phyloP scores from a whole-genome alignment of 2,888 invertebrate genomes.

The Athalia cordata region DNA sequence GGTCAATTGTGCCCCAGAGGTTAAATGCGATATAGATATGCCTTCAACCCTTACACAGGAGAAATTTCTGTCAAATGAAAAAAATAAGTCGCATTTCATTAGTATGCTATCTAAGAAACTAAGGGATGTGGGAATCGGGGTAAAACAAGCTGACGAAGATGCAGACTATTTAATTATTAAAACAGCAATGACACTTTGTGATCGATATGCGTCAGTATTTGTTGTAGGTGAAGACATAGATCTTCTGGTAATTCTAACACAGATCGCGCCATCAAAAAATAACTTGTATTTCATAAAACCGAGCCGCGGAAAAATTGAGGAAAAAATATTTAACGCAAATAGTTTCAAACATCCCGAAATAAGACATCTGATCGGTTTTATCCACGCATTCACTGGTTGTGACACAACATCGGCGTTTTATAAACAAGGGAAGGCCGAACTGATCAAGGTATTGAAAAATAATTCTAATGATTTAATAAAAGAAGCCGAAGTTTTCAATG shows the following conservation, averaged over 20 bases:
- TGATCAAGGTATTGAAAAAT: conserved; percentile 51
- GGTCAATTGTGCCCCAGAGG: conserved; percentile 39
- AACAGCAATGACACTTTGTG: conserved; percentile 53
- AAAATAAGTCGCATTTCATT: conserved; percentile 59
- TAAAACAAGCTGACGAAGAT: conserved; percentile 60
- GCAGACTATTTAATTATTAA: conserved; percentile 59
- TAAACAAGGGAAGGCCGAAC: conserved; percentile 51
- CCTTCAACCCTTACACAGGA: conserved; percentile 44
- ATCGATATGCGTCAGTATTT: conserved; percentile 52
- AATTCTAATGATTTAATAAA: conserved; percentile 47
- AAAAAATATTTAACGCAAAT: conserved; percentile 55
- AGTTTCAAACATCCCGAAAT: conserved; percentile 56
- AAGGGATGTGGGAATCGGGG: conserved; percentile 60
- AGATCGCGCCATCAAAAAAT: conserved; percentile 55
- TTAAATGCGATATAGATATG: conserved; percentile 56
- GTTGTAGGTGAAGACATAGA: conserved; percentile 63
- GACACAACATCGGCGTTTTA: conserved; percentile 56
- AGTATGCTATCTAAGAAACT: conserved; percentile 56
- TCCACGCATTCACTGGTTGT: conserved; percentile 54
- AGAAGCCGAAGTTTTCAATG: conserved; percentile 51
- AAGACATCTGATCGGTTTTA: conserved; percentile 50
- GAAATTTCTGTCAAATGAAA: neutral
- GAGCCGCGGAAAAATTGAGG: conserved; percentile 5
- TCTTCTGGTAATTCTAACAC: conserved; percentile 56
- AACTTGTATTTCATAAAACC: conserved; percentile 53